Percentiles rank a stretch among this genome's conserved stretches.
phyloP scores from a whole-genome alignment of 2,797 vertebrate genomes.

The Onychomys leucogaster region DNA sequence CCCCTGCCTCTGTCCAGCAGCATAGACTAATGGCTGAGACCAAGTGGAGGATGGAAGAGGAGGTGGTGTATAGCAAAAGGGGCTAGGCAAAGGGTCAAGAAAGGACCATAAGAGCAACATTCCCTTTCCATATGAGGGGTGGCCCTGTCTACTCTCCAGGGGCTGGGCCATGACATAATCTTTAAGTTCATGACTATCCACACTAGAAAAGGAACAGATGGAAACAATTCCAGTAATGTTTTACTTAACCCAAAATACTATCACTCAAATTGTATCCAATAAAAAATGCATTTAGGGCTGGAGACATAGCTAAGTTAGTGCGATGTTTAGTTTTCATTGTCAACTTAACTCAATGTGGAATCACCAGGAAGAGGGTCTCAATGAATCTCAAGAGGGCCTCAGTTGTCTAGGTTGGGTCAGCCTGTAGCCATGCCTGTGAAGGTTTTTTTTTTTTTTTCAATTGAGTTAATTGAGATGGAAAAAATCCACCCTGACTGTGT shows the following conservation, averaged over 20 bases:
- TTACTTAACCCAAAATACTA: not conserved
- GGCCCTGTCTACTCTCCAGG: not conserved
- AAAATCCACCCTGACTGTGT: not conserved
- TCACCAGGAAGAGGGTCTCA: not conserved
- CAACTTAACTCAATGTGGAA: not conserved
- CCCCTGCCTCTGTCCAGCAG: not conserved
- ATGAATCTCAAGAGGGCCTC: not conserved
- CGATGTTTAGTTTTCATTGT: not conserved
- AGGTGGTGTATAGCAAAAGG: too few species aligned
- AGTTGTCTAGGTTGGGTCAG: not conserved
- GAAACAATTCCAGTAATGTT: not conserved
- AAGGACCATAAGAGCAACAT: not conserved
- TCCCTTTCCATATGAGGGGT: not conserved
- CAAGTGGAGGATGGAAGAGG: not conserved
- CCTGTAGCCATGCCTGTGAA: too few species aligned
- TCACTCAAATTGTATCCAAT: not conserved
- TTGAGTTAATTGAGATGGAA: not conserved
- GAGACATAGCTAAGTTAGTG: not conserved
- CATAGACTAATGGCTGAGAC: not conserved
- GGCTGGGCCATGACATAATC: not conserved
- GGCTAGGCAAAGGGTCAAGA: accelerated
- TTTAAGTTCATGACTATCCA: not conserved
- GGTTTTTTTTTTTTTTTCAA: not conserved
- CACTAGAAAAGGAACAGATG: not conserved
- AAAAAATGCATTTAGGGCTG: not conserved